These are phyloP conservation scores for Hoplostethus atlanticus DNA, from an alignment of 2,797 vertebrate species.

Conservation along the genomic window DNA sequence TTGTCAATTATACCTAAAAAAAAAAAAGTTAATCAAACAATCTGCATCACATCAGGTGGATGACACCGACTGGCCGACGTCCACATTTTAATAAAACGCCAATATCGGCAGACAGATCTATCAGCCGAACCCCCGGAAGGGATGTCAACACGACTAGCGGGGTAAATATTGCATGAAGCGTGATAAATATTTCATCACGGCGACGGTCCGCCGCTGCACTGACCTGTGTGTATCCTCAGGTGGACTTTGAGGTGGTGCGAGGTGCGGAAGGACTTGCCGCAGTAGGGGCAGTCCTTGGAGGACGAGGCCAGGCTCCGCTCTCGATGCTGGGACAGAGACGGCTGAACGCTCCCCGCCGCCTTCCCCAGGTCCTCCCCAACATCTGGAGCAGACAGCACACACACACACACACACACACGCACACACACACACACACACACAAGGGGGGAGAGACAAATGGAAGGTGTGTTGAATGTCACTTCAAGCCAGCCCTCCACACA, in stretches of 20 bases:
- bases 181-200: constrained; percentile 66
- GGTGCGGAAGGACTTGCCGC: constrained; percentile 98
- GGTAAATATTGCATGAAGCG: constrained; percentile 67
- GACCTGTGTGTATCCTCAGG: constrained; percentile 99
- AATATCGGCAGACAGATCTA: too few relatives aligned
- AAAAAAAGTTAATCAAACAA: too few relatives aligned
- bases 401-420: constrained; percentile 55
- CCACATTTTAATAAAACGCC: too few relatives aligned
- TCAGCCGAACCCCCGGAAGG: constrained; percentile 44
- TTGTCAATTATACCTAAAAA: too few relatives aligned
- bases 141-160: constrained; percentile 60
- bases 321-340: constrained; percentile 91
- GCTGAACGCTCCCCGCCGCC: constrained; percentile 88
- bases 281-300: constrained; percentile 99
- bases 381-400: constrained; percentile 84
- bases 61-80: too few relatives aligned
- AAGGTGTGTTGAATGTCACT: constrained; percentile 91
- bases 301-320: constrained; percentile 92
- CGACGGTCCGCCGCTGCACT: constrained; percentile 65
- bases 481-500: constrained; percentile 85
- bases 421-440: constrained; percentile 51
- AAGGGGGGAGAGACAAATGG: constrained; percentile 72
- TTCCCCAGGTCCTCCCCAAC: constrained; percentile 95
- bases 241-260: constrained; percentile 99
- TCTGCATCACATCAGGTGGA: too few relatives aligned